phyloP scores from a whole-genome alignment of 53 echinoderm and acorn worm genomes.

The Glandiceps talaboti region DNA sequence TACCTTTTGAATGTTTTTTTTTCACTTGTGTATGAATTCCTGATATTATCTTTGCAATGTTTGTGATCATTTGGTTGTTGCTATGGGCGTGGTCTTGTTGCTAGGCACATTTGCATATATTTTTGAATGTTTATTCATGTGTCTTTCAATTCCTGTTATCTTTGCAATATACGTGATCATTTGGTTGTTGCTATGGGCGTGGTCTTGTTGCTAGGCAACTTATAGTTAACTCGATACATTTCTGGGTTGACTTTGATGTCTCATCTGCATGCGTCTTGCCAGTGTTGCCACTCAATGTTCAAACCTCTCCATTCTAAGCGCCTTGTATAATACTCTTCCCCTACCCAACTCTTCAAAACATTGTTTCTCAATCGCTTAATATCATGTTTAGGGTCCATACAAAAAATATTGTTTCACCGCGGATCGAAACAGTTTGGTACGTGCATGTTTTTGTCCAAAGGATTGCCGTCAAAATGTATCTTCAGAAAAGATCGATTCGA shows the following conservation, averaged over 20 bases:
- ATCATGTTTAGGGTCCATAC: neutral
- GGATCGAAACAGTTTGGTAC: neutral
- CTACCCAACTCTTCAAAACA: slow-evolving; percentile 7
- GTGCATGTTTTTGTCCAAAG: neutral
- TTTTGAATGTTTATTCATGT: too few relatives aligned
- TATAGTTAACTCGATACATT: slow-evolving; percentile 12
- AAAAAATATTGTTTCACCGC: neutral
- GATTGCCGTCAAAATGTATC: neutral
- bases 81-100: too few relatives aligned
- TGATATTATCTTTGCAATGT: too few relatives aligned
- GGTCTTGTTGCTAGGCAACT: neutral
- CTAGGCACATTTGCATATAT: too few relatives aligned
- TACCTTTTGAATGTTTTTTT: too few relatives aligned
- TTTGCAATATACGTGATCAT: too few relatives aligned
- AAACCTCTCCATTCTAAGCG: slow-evolving; percentile 3
- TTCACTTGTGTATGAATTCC: too few relatives aligned
- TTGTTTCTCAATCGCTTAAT: neutral
- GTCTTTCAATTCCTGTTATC: too few relatives aligned
- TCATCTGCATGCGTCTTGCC: slow-evolving; percentile 9
- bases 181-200: too few relatives aligned
- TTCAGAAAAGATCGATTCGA: neutral
- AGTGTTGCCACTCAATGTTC: slow-evolving; percentile 14
- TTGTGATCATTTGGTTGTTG: too few relatives aligned
- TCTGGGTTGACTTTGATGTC: slow-evolving; percentile 2
- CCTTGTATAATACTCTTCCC: slow-evolving; percentile 7